Evolutionary conservation across 1,140 invertebrate genomes (phyloP).

Genomic region (Ceratosolen solmsi): DNA sequence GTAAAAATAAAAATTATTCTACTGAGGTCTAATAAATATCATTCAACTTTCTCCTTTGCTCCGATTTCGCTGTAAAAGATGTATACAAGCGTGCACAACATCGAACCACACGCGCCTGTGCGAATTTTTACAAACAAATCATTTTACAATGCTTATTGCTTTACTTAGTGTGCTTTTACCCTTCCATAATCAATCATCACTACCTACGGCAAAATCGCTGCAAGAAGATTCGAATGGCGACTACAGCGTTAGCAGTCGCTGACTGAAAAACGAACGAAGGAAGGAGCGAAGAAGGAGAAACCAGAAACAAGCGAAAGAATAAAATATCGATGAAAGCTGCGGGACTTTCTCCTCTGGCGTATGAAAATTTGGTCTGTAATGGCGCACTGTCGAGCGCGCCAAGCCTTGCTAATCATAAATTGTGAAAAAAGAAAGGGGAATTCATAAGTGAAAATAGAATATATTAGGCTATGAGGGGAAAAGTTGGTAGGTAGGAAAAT

Average conservation of each 20-base stretch:
- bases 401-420: slow-evolving; percentile 31
- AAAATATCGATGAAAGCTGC: background rate
- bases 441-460: background rate
- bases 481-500: background rate
- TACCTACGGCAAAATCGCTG: background rate
- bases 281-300: background rate
- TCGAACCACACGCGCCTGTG: background rate
- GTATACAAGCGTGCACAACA: background rate
- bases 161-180: background rate
- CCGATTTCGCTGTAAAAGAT: slow-evolving; percentile 13
- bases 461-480: background rate
- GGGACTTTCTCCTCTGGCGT: background rate
- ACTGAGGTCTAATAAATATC: background rate
- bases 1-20: slow-evolving; percentile 8
- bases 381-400: background rate
- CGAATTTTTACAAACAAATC: slow-evolving; percentile 7
- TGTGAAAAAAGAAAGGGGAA: background rate
- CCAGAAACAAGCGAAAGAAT: background rate
- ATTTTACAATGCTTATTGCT: background rate
- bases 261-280: background rate
- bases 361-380: slow-evolving; percentile 29
- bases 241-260: background rate
- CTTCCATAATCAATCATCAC: background rate
- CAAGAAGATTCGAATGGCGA: background rate
- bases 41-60: slow-evolving; percentile 32